Base-by-base conservation (phyloP, 2,888 invertebrate species). In the Mechanitis messenoides region DNA sequence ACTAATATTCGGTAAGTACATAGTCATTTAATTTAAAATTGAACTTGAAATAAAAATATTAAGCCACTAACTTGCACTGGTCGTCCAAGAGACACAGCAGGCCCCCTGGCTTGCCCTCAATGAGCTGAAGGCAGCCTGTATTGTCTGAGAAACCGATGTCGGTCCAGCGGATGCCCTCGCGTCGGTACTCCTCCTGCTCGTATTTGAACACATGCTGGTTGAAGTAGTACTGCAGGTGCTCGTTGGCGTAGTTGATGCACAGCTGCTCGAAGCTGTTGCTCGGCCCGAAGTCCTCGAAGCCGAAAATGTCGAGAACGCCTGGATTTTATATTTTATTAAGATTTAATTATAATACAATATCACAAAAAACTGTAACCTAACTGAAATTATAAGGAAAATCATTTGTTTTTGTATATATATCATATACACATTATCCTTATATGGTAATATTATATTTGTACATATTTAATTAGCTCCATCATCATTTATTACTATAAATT, bases 141-240 rank as follows among this genome's bases (percentile, higher is more conserved):
- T 98, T 98, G 84, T 98, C 98, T 72, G 96, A 96, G 87, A 97
- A 98, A 70, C 97, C 97, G 66, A 98, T 98, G 80, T 97, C 97
- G 65, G 96, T 97, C 98, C 98, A 98, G 69, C 95, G 92, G 66
- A 98, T 98, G 33, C 96, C 96, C 85, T 98, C 98, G 67, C 96
- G 93, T 72, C 96, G 91, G 81, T 98, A 98, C 85, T 98, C 98
- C 82, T 98, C 97, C 91, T 98, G 96, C 80, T 98, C 98, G 78
- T 98, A 98, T 87, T 98, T 97, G 90, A 98, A 98, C 72, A 98
- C 98, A 82, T 98, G 98, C 85, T 98, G 97, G 91, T 98, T 98
- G 91, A 98, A 98, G 84, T 98, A 98, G 85, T 97, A 96, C 88
- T 98, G 98, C 58, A 98, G 92, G 85, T 98, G 97, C 85, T 98